phyloP scores from a whole-genome alignment of 2,888 invertebrate species.

The Cheilosia pagana region DNA sequence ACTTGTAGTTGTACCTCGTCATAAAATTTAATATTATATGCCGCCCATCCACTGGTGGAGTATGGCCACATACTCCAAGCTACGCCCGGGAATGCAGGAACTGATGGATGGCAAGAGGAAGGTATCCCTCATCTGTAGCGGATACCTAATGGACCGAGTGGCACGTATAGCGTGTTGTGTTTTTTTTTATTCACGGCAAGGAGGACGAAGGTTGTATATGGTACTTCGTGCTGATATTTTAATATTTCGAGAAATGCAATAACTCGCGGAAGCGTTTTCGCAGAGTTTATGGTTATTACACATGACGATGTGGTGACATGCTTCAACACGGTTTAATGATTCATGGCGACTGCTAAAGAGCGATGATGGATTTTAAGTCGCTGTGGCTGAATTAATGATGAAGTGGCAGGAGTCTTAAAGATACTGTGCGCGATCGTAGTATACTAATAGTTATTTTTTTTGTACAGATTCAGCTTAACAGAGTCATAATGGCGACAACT shows the following conservation, averaged over 20 bases:
- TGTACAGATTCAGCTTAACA: too few species aligned
- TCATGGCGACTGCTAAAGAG: neutral
- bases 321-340: constrained; percentile 10
- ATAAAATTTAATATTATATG: constrained; percentile 49
- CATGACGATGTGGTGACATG: constrained; percentile 26
- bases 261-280: constrained; percentile 23
- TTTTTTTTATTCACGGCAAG: neutral
- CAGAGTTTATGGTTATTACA: constrained; percentile 32
- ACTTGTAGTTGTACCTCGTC: constrained; percentile 15
- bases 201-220: neutral
- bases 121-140: neutral
- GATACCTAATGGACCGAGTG: constrained; percentile 11
- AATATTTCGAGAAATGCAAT: constrained; percentile 48
- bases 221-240: constrained; percentile 31
- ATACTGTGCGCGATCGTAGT: too few species aligned
- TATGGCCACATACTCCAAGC: neutral
- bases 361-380: neutral
- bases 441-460: too few species aligned
- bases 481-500: too few species aligned
- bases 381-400: neutral
- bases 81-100: constrained; percentile 17
- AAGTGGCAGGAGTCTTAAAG: too few species aligned
- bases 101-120: neutral
- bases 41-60: constrained; percentile 1
- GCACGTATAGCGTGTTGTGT: constrained; percentile 3